Evolutionary conservation across 2,113 vertebrate species (phyloP), one percentile per base, ranked within the genome.

Genomic region (Toxotes jaculatrix): DNA sequence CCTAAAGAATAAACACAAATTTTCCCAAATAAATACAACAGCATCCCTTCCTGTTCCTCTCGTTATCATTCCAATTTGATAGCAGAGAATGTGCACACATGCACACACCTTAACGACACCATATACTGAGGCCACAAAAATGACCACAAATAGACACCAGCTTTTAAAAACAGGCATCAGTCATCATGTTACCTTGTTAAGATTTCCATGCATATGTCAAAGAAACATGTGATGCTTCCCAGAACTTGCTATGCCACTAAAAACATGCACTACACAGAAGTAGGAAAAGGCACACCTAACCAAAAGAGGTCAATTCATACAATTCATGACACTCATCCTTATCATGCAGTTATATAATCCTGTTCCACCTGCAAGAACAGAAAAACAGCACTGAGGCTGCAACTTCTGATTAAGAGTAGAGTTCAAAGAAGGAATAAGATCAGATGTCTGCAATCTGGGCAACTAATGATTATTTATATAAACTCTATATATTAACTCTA

Each of bases 1-100:
- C 67, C 66, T 79, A 45, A 63, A 63, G 36, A 5, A 23, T 55
- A 43, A 71, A 69, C 65, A 47, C 23, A 40, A 19, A 13, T 9
- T 19, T 60, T 38, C 1, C 10, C 21, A 2, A 31, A 71, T 11
- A 71, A 31, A 27, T 21, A 71, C n/a, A 56, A 71, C 65, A 53
- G 27, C 17, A 38, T 47, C 7, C 6, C 21, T 64, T 36, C 7
- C 19, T 0, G 4, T 49, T 47, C 23, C 36, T 34, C 10, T 60
- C 42, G 9, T 40, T 38, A 21, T 38, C 1, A 11, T 14, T 17
- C 27, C 3, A 36, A 56, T 47, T 7, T 8, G 31, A 56, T 4
- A 12, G 7, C 53, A 49, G 74, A 31, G 13, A 32, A 51, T 8
- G 47, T 40, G 11, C 7, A 53, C 17, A 43, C 21, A 49, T 7